Evolutionary conservation across 2,797 vertebrate species (phyloP).

Genomic region (Schizopygopsis malacanthus): DNA sequence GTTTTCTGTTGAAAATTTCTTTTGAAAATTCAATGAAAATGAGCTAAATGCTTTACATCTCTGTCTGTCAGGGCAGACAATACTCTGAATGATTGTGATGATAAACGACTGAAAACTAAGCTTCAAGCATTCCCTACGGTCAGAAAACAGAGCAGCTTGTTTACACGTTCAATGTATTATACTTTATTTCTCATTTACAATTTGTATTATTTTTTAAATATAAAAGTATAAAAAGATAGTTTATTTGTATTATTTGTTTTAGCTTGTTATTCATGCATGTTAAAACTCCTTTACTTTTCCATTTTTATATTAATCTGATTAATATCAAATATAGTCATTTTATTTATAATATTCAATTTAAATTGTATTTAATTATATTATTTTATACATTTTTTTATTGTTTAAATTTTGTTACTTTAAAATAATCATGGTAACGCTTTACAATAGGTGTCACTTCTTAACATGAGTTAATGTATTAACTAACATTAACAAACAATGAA

Average conservation of each 20-base stretch:
- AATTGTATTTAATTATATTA: not conserved
- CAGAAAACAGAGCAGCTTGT: not conserved
- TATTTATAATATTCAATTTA: not conserved
- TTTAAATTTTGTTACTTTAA: not conserved
- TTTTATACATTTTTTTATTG: not conserved
- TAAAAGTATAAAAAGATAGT: not conserved
- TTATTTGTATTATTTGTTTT: not conserved
- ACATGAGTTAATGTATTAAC: too few species aligned
- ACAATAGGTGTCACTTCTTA: too few species aligned
- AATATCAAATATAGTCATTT: not conserved
- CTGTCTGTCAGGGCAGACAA: not conserved
- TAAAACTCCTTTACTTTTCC: not conserved
- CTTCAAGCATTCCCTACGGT: not conserved
- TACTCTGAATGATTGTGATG: slow-evolving; percentile 7
- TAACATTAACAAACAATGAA: too few species aligned
- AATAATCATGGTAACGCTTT: not conserved
- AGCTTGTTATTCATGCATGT: not conserved
- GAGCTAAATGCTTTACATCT: slow-evolving; percentile 10
- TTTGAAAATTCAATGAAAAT: not conserved
- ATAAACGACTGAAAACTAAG: not conserved
- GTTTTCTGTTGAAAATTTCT: not conserved
- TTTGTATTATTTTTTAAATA: not conserved
- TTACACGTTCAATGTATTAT: not conserved
- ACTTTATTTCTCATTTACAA: not conserved
- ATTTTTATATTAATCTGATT: not conserved